Evolutionary conservation across 2,113 vertebrate genomes (phyloP).

Genomic region (Tapirus terrestris): DNA sequence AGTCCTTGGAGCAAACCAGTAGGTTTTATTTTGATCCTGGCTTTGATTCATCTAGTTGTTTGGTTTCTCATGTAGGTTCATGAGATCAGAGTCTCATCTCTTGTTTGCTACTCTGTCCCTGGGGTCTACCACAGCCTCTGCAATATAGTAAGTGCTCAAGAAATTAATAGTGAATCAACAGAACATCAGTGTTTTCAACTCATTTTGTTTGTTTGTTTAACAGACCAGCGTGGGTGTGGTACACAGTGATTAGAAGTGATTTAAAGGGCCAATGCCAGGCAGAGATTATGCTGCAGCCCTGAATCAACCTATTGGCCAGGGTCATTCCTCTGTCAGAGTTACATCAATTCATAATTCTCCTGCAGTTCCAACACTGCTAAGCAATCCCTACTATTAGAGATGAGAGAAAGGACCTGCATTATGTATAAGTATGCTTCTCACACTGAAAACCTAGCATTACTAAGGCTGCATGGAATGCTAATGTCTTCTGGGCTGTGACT

Average conservation of each 20-base stretch:
- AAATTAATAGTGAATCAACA: neutral
- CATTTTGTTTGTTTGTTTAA: neutral
- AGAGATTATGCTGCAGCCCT: neutral
- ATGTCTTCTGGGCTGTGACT: constrained; percentile 1
- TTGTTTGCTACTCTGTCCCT: neutral
- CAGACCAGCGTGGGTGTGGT: neutral
- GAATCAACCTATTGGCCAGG: neutral
- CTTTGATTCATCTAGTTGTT: neutral
- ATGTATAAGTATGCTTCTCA: constrained; percentile 14
- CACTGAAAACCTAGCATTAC: neutral
- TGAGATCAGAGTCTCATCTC: neutral
- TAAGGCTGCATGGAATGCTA: constrained; percentile 39
- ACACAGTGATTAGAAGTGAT: neutral
- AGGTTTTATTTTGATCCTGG: neutral
- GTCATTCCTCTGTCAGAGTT: neutral
- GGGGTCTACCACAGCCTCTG: neutral
- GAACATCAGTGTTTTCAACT: neutral
- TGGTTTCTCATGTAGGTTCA: neutral
- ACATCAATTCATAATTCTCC: neutral
- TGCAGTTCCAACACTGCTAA: neutral
- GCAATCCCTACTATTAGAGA: neutral
- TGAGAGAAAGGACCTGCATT: neutral
- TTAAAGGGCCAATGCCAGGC: neutral
- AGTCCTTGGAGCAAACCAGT: neutral
- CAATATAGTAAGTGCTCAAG: neutral